Base-by-base conservation (phyloP, 2,888 invertebrate genomes). In the Rosalia funebris region DNA sequence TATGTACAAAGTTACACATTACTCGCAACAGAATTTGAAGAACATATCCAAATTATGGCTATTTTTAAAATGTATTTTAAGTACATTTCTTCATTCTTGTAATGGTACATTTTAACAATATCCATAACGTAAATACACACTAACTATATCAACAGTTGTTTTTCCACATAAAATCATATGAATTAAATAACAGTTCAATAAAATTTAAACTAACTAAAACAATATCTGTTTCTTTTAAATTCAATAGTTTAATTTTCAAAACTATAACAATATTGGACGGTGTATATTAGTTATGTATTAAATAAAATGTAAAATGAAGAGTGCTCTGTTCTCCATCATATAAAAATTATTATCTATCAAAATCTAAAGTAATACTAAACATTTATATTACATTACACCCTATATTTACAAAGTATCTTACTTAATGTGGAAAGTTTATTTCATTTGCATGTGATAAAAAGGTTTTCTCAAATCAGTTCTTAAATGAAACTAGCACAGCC, bases 121-220 rank as follows among this genome's bases (percentile, higher is more conserved):
- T 55, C 59, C 55, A 55, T 55, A 55, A 52, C 42, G 55, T 32
- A 59, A 57, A 57, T 57, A 55, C 61, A 56, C 57, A 45, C 48
- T 65, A 57, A 60, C 46, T n/a, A n/a, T n/a, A n/a, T 53, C 50
- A 63, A 53, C 48, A 59, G 50, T 47, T 50, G 60, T 47, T 57
- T 56, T 60, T 63, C 53, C 70, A 64, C 58, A 74, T 72, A 74
- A 73, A 74, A 70, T 71, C 69, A 74, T 73, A 72, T 70, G 63
- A 73, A 76, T 74, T 75, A 74, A 74, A 74, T 75, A 76, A 77
- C 73, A 74, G 71, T 75, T 72, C 69, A 68, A 76, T 77, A 75
- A 75, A 76, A 76, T 75, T 75, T 72, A 69, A 72, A 75, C 60
- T 64, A 65, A 66, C 62, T 69, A 68, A 72, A 73, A 69, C 70